Conservation (phyloP, 2,797 vertebrate genomes). For the Hyperoplus immaculatus region DNA sequence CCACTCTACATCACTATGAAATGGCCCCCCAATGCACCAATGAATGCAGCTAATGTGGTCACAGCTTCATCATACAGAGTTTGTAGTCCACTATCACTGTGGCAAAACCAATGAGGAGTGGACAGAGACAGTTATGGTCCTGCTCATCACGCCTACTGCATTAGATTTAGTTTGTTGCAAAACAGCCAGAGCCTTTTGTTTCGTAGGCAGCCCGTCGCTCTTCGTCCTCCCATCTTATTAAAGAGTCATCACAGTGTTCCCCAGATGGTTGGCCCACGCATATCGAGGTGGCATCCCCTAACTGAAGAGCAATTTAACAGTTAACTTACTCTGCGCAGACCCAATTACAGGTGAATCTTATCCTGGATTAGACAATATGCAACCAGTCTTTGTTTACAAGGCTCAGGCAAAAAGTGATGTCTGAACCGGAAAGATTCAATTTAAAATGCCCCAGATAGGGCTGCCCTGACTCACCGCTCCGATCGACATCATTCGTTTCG, state of each 20-base stretch:
- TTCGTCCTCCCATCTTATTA: conserved; percentile 46
- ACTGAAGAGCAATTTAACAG: conserved; percentile 71
- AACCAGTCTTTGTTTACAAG: conserved; percentile 76
- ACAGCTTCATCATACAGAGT: conserved; percentile 57
- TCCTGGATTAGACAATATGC: conserved; percentile 75
- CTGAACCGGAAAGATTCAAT: conserved; percentile 77
- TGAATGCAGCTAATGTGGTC: conserved; percentile 68
- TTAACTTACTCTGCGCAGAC: conserved; percentile 63
- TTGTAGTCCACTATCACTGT: conserved; percentile 41
- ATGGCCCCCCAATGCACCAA: conserved; percentile 67
- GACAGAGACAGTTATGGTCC: conserved; percentile 56
- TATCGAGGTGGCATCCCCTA: conserved; percentile 49
- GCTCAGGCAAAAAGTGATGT: conserved; percentile 49
- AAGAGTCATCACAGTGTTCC: conserved; percentile 46
- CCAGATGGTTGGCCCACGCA: conserved; percentile 45
- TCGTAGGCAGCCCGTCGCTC: conserved; percentile 6
- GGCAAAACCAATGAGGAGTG: conserved; percentile 49
- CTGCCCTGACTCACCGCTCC: conserved; percentile 59
- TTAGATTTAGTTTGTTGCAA: conserved; percentile 15
- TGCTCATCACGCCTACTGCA: conserved; percentile 36
- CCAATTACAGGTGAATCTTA: conserved; percentile 77
- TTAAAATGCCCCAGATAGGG: conserved; percentile 58
- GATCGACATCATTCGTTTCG: conserved; percentile 74
- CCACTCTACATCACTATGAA: conserved; percentile 73
- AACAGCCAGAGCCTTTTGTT: conserved; percentile 30